Evolutionary conservation across 2,113 vertebrate species (phyloP).

Genomic region (Machaerirhynchus nigripectus): DNA sequence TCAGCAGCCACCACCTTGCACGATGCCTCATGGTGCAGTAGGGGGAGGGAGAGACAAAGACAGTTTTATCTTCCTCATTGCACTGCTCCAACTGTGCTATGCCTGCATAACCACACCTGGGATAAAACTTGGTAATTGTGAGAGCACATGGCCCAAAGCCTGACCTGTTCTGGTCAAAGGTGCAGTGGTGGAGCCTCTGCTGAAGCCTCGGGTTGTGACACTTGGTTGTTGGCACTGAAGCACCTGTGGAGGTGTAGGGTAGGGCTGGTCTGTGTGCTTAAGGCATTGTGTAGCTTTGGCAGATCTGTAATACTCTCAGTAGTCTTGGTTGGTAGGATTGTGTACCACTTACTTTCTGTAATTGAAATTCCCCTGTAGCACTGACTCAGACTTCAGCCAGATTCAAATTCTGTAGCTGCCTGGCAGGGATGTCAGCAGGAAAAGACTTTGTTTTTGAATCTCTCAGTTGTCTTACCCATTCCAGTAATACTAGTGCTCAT

Average conservation of each 20-base stretch:
- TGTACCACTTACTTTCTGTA: background rate
- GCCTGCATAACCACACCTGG: background rate
- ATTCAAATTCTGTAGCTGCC: background rate
- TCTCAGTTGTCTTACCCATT: background rate
- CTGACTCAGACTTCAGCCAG: background rate
- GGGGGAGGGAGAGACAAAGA: background rate
- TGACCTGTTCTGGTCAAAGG: rapidly evolving
- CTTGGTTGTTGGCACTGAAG: background rate
- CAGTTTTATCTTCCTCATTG: background rate
- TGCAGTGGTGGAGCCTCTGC: background rate
- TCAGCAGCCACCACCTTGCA: background rate
- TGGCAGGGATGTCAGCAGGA: background rate
- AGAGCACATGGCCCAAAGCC: background rate
- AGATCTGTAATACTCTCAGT: background rate
- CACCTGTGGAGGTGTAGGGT: too few relatives aligned
- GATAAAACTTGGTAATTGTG: background rate
- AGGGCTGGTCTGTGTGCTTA: background rate
- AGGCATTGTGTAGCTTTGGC: background rate
- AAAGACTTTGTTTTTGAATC: too few relatives aligned
- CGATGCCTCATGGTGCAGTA: rapidly evolving
- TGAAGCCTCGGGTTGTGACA: rapidly evolving
- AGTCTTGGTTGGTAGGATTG: background rate
- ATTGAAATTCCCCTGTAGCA: background rate
- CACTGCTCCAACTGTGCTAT: background rate
- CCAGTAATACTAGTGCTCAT: background rate